Conservation (phyloP, 1,140 invertebrate genomes). For the Orius insidiosus region DNA sequence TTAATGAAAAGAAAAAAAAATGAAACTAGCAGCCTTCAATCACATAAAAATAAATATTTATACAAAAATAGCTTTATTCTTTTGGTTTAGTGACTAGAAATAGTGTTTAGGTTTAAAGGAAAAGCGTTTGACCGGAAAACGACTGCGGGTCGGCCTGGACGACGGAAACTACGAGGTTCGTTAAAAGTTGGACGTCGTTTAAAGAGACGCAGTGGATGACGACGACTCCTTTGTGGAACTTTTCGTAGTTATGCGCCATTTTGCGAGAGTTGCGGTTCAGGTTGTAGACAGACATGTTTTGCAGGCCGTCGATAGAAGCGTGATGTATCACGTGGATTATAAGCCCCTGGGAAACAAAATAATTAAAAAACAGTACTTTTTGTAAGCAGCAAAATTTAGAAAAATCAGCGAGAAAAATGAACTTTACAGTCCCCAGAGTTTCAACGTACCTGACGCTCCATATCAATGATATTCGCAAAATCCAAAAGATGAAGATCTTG, state of each 20-base stretch:
- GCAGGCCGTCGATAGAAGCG: slow-evolving; percentile 18
- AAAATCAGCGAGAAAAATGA: no score
- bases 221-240: slow-evolving; percentile 21
- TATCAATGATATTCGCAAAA: slow-evolving; percentile 20
- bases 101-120: slow-evolving; percentile 16
- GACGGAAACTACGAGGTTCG: slow-evolving; percentile 17
- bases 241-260: slow-evolving; percentile 21
- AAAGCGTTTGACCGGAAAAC: slow-evolving; percentile 21
- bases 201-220: slow-evolving; percentile 20
- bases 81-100: slow-evolving; percentile 2
- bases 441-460: slow-evolving; percentile 19
- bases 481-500: slow-evolving; percentile 20
- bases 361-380: no score
- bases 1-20: neutral
- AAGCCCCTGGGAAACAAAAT: slow-evolving; percentile 19
- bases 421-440: no score
- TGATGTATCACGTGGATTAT: slow-evolving; percentile 22
- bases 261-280: slow-evolving; percentile 18
- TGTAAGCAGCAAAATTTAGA: no score
- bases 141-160: slow-evolving; percentile 17
- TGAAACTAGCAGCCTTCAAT: neutral
- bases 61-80: slow-evolving; percentile 3
- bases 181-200: slow-evolving; percentile 16
- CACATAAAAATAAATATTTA: slow-evolving; percentile 2
- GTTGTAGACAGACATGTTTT: slow-evolving; percentile 19